Percentiles rank a stretch among this genome's conserved stretches.
Conservation (phyloP, 2,888 invertebrate species). For the Drosophila nr. fundita region DNA sequence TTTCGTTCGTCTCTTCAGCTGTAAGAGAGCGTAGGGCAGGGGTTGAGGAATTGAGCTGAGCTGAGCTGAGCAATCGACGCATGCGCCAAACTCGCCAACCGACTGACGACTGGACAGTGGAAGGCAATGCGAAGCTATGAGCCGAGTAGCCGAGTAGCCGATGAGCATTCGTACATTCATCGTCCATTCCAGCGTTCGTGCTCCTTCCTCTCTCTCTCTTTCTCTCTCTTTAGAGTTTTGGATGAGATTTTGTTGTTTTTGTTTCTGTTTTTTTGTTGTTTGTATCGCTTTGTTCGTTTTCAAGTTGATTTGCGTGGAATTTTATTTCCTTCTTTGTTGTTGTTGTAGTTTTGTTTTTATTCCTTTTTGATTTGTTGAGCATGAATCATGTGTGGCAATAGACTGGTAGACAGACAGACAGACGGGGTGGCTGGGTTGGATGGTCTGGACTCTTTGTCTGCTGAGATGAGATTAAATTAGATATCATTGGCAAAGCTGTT, state of each 20-base stretch:
- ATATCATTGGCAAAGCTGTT: slow-evolving; percentile 20
- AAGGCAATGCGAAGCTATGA: slow-evolving; percentile 19
- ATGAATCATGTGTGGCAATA: slow-evolving; percentile 46
- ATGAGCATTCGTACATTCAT: slow-evolving; percentile 7
- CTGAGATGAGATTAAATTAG: slow-evolving; percentile 46
- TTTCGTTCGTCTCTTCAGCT: slow-evolving; percentile 15
- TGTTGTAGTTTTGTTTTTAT: slow-evolving; percentile 11
- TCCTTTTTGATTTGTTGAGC: slow-evolving; percentile 23
- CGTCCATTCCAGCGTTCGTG: slow-evolving; percentile 1
- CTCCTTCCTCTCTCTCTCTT: slow-evolving; percentile 15
- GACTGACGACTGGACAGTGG: slow-evolving; percentile 45
- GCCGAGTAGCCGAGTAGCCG: neutral
- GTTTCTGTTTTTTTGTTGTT: slow-evolving; percentile 14
- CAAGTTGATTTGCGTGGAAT: slow-evolving; percentile 79
- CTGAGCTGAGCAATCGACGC: slow-evolving; percentile 70
- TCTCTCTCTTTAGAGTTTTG: slow-evolving; percentile 44
- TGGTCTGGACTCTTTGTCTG: slow-evolving; percentile 29
- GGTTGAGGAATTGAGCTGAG: neutral
- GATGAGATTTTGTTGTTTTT: slow-evolving; percentile 39
- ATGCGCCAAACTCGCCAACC: slow-evolving; percentile 68
- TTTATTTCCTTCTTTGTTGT: slow-evolving; percentile 63
- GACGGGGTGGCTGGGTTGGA: neutral
- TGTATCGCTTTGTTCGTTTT: slow-evolving; percentile 54
- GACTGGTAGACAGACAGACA: neutral
- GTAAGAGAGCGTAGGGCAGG: neutral